Percentiles rank a stretch among this genome's conserved stretches.
Conservation (phyloP, 2,113 vertebrate genomes). For the Cyanocitta stelleri region DNA sequence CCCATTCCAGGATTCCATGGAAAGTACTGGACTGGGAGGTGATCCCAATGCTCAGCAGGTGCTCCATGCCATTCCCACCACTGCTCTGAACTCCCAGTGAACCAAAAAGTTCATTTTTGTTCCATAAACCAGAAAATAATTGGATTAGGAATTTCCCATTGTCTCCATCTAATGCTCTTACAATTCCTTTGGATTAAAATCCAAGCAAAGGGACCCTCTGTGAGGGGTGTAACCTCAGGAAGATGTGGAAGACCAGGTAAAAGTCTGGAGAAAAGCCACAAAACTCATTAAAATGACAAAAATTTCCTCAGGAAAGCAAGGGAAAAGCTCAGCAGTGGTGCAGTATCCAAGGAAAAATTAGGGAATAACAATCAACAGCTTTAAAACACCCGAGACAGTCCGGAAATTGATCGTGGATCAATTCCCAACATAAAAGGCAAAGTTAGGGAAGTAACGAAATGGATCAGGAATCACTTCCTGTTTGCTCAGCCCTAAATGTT, state of each 20-base stretch:
- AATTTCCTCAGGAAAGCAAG: neutral
- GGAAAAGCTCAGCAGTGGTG: neutral
- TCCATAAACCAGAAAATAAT: neutral
- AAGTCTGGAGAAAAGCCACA: neutral
- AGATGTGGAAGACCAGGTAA: neutral
- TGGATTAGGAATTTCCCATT: no score
- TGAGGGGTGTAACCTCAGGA: neutral
- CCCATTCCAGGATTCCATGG: neutral
- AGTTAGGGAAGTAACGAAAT: neutral
- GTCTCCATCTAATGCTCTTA: neutral
- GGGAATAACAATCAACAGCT: neutral
- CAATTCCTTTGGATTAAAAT: neutral
- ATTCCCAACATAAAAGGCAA: neutral
- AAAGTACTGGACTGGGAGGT: neutral
- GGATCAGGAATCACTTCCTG: neutral
- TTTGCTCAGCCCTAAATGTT: neutral
- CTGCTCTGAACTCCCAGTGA: neutral
- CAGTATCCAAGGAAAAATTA: neutral
- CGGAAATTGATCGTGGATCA: fast-evolving
- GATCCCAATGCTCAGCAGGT: neutral
- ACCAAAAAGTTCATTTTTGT: neutral
- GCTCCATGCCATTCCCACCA: neutral
- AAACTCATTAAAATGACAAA: neutral
- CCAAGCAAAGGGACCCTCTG: neutral
- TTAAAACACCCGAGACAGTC: neutral